Conservation (phyloP, 2,797 vertebrate species). For the Amphiprion clarkii region DNA sequence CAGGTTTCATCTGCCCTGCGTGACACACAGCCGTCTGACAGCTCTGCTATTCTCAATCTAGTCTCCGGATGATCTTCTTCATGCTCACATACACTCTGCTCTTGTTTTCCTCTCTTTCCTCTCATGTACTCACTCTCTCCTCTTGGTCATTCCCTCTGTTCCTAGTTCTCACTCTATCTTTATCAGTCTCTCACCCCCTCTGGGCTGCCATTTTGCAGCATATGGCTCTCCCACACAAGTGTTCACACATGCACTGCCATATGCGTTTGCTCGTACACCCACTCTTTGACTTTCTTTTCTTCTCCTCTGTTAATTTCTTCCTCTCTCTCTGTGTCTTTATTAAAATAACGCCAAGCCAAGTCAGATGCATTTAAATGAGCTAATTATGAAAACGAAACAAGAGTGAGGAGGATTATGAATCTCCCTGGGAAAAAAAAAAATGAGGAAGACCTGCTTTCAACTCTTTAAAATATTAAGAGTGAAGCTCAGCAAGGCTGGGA, state of each 20-base stretch:
- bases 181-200: constrained; percentile 64
- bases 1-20: constrained; percentile 68
- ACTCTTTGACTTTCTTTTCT: not conserved
- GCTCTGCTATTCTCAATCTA: constrained; percentile 45
- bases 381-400: constrained; percentile 17
- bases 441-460: not conserved
- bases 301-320: constrained; percentile 28
- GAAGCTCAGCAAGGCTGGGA: not conserved
- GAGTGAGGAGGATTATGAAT: not conserved
- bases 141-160: constrained; percentile 32
- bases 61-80: constrained; percentile 24
- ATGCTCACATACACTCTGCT: constrained; percentile 7
- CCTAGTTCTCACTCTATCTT: constrained; percentile 51
- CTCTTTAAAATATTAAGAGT: constrained; percentile 7
- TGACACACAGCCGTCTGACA: constrained; percentile 63
- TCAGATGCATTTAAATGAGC: constrained; percentile 46
- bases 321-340: constrained; percentile 18
- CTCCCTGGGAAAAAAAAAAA: not conserved
- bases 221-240: constrained; percentile 71
- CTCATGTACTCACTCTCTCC: not conserved
- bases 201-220: constrained; percentile 73
- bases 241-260: constrained; percentile 47
- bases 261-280: constrained; percentile 44
- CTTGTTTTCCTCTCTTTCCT: constrained; percentile 5
- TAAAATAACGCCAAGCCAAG: constrained; percentile 23